These are phyloP conservation scores for Cyprinodon brontotheroides DNA, from an alignment of 2,113 vertebrate species.

Conservation along the genomic window DNA sequence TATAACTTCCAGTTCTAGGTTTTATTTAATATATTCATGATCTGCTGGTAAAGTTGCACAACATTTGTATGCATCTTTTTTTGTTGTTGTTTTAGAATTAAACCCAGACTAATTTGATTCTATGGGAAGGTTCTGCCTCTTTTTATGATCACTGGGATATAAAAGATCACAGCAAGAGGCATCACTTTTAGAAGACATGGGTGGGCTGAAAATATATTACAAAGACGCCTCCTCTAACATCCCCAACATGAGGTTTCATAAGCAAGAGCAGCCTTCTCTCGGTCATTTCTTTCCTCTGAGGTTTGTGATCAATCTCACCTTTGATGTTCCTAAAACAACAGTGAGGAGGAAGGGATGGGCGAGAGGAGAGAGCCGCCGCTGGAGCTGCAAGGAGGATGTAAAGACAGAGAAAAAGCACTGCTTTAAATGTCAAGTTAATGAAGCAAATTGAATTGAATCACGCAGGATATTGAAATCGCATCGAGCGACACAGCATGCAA, in stretches of 20 bases:
- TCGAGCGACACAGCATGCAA: constrained; percentile 31
- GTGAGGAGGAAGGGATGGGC: constrained; percentile 43
- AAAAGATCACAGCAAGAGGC: constrained; percentile 63
- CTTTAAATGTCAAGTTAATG: constrained; percentile 60
- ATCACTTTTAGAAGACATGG: constrained; percentile 54
- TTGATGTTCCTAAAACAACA: constrained; percentile 61
- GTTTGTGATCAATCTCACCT: constrained; percentile 63
- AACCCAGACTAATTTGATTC: constrained; percentile 56
- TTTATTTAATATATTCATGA: too few species aligned
- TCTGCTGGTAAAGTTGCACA: too few species aligned
- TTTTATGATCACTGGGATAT: constrained; percentile 61
- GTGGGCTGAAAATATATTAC: constrained; percentile 61
- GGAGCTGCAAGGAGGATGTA: constrained; percentile 37
- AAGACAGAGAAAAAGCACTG: constrained; percentile 31
- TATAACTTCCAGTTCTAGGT: too few species aligned
- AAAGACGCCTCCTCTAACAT: constrained; percentile 51
- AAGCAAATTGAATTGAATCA: constrained; percentile 61
- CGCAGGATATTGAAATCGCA: constrained; percentile 39
- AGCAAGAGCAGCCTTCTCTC: constrained; percentile 50
- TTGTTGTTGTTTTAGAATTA: constrained; percentile 24
- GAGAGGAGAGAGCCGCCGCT: constrained; percentile 20
- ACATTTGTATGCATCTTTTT: neutral
- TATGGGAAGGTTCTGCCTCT: constrained; percentile 47
- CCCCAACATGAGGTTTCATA: constrained; percentile 38
- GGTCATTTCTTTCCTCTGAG: constrained; percentile 48